Conservation (phyloP, 2,888 invertebrate species). For the Bhutanitis thaidina region DNA sequence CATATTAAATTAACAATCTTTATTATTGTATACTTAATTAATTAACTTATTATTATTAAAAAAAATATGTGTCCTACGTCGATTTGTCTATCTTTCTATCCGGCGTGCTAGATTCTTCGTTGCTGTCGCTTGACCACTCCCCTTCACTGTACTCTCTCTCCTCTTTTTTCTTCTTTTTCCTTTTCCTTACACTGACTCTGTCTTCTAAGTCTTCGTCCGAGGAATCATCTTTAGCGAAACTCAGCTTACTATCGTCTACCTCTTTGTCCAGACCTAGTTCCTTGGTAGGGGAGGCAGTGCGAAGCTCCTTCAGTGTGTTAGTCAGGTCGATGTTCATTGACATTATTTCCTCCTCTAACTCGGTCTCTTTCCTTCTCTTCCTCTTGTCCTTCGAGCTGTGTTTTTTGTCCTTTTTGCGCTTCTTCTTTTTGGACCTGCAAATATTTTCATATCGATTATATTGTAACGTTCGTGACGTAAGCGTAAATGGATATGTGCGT, state of each 20-base stretch:
- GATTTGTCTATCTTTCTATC: slow-evolving; percentile 7
- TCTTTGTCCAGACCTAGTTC: slow-evolving; percentile 40
- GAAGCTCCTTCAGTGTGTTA: slow-evolving; percentile 56
- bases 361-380: slow-evolving; percentile 39
- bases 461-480: no score
- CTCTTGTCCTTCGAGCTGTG: slow-evolving; percentile 50
- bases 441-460: no score
- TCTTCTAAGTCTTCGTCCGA: slow-evolving; percentile 40
- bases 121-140: slow-evolving; percentile 71
- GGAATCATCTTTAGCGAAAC: slow-evolving; percentile 30
- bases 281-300: slow-evolving; percentile 58
- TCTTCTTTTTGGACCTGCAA: slow-evolving; percentile 54
- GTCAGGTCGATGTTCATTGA: slow-evolving; percentile 54
- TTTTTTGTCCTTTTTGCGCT: slow-evolving; percentile 61
- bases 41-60: no score
- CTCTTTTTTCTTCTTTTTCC: slow-evolving; percentile 38
- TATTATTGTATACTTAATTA: no score
- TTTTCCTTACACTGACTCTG: slow-evolving; percentile 25
- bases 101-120: slow-evolving; percentile 47
- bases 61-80: background rate
- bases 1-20: no score
- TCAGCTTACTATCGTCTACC: slow-evolving; percentile 29
- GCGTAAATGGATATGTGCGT: no score
- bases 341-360: slow-evolving; percentile 35
- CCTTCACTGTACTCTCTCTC: slow-evolving; percentile 66